A percentile compares a stretch with the other conserved stretches of the same genome.
These are phyloP conservation scores for Eumaeus atala DNA, from an alignment of 1,140 invertebrate species.

Conservation along the genomic window DNA sequence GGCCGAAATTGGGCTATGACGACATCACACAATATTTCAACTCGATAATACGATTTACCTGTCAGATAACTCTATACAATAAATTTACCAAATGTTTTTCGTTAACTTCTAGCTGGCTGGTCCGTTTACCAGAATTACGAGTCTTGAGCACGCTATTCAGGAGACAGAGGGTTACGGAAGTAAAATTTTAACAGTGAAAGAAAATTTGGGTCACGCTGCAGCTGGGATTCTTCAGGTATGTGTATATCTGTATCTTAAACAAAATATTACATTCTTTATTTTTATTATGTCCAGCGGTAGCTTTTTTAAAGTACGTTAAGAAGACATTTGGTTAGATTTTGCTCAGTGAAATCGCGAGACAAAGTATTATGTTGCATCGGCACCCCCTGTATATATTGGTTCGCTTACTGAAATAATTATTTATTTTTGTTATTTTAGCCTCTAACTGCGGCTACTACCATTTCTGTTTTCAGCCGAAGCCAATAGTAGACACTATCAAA, in stretches of 20 bases:
- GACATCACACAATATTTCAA: too few relatives aligned
- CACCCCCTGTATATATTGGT: too few relatives aligned
- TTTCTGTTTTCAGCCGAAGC: slow-evolving; percentile 68
- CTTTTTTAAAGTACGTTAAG: background rate
- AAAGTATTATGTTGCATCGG: too few relatives aligned
- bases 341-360: too few relatives aligned
- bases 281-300: too few relatives aligned
- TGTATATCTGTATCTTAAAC: slow-evolving; percentile 6
- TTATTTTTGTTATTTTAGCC: too few relatives aligned
- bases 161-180: slow-evolving; percentile 56
- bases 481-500: slow-evolving; percentile 79
- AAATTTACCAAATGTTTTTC: background rate
- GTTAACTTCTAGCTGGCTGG: slow-evolving; percentile 4
- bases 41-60: background rate
- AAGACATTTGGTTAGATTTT: too few relatives aligned
- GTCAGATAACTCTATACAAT: background rate
- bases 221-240: slow-evolving; percentile 64
- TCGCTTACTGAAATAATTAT: too few relatives aligned
- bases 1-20: too few relatives aligned
- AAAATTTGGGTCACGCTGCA: slow-evolving; percentile 60
- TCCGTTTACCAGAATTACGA: slow-evolving; percentile 36
- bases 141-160: slow-evolving; percentile 41
- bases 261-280: too few relatives aligned
- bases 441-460: too few relatives aligned
- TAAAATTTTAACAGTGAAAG: slow-evolving; percentile 55